phyloP scores from a whole-genome alignment of 2,888 invertebrate species.

The Caenorhabditis parvicauda region DNA sequence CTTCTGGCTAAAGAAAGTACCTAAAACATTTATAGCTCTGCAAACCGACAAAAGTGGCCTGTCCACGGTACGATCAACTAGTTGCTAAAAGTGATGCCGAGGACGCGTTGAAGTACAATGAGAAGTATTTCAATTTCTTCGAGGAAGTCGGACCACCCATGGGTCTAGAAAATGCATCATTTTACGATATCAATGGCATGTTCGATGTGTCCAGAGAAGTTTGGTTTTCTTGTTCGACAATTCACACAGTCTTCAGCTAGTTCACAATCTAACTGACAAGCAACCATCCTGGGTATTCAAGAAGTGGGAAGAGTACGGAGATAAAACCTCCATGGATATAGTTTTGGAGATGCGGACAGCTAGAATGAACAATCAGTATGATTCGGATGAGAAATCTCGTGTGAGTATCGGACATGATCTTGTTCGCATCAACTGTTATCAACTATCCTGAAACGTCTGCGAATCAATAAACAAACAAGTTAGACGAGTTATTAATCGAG shows the following conservation, averaged over 20 bases:
- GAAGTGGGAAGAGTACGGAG: conserved; percentile 40
- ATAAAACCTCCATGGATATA: conserved; percentile 32
- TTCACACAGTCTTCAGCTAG: conserved; percentile 20
- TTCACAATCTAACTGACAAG: conserved; percentile 24
- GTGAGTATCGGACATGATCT: too few relatives aligned
- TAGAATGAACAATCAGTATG: conserved; percentile 19
- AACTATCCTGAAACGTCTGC: too few relatives aligned
- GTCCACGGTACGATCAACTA: conserved; percentile 18
- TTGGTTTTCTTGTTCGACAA: background rate
- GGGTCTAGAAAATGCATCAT: conserved; percentile 29
- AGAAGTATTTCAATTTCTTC: conserved; percentile 42
- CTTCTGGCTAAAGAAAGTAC: too few relatives aligned
- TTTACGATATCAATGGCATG: conserved; percentile 27
- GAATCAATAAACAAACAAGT: too few relatives aligned
- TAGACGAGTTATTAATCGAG: too few relatives aligned
- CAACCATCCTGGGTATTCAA: conserved; percentile 49
- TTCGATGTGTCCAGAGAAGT: conserved; percentile 47
- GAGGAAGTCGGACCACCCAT: conserved; percentile 27
- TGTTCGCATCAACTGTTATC: too few relatives aligned
- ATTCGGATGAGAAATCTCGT: conserved; percentile 18
- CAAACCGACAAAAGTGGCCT: conserved; percentile 28
- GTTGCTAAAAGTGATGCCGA: conserved; percentile 10
- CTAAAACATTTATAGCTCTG: conserved; percentile 30
- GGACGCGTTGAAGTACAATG: conserved; percentile 9
- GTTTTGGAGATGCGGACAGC: conserved; percentile 26